Conservation (phyloP, 2,113 vertebrate genomes). For the Rattus rattus region DNA sequence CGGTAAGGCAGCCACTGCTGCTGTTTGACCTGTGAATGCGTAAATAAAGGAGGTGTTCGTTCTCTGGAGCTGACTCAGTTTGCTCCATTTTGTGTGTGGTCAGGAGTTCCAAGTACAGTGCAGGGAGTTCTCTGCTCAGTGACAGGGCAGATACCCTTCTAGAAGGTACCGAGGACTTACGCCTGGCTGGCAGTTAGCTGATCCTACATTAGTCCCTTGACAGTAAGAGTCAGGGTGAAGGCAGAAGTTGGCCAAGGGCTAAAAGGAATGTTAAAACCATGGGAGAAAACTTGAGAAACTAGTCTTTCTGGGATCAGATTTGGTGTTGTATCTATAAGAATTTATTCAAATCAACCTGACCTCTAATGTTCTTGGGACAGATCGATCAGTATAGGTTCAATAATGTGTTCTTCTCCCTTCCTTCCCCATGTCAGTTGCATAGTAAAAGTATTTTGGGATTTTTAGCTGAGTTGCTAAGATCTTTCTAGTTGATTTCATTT, state of each 20-base stretch:
- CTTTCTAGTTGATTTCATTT: constrained; percentile 59
- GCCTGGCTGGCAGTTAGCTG: not conserved
- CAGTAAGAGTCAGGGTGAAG: not conserved
- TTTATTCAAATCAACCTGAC: constrained; percentile 21
- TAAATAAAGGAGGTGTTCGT: not conserved
- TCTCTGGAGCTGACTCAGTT: constrained; percentile 22
- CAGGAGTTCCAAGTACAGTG: not conserved
- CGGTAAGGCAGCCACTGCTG: not conserved
- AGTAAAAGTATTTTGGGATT: constrained; percentile 9
- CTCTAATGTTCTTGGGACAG: not conserved
- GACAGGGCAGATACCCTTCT: not conserved
- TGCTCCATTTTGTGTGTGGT: not conserved
- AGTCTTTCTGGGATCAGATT: constrained; percentile 9
- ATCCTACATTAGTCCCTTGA: not conserved
- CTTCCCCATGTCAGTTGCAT: not conserved
- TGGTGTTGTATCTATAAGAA: constrained; percentile 9
- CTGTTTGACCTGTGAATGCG: not conserved
- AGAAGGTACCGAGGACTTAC: not conserved
- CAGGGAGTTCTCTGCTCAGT: not conserved
- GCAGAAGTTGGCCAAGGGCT: not conserved
- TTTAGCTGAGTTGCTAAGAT: constrained; percentile 46
- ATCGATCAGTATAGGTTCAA: not conserved
- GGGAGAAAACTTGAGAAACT: constrained; percentile 6
- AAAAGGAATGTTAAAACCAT: not conserved
- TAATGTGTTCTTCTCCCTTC: not conserved